Evolutionary conservation across 2,797 vertebrate species (phyloP).

Genomic region (Bovichtus diacanthus): DNA sequence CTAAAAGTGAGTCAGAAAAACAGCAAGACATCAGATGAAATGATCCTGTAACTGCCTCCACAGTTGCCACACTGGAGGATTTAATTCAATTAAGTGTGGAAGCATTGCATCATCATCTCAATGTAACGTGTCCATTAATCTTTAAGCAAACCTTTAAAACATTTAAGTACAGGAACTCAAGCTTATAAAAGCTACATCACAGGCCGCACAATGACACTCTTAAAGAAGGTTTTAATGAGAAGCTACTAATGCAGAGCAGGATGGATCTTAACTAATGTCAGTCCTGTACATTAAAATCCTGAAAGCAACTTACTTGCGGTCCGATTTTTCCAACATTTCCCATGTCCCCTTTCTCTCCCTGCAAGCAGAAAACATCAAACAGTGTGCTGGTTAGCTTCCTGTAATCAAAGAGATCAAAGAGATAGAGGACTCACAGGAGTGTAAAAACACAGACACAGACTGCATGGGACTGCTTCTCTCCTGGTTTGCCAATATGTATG

Average conservation of each 20-base stretch:
- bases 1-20: slow-evolving; percentile 56
- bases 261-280: slow-evolving; percentile 17
- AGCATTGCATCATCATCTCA: not conserved
- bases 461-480: slow-evolving; percentile 21
- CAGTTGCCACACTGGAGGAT: slow-evolving; percentile 3
- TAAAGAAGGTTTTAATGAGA: slow-evolving; percentile 36
- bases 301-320: slow-evolving; percentile 88
- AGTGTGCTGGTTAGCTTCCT: slow-evolving; percentile 58
- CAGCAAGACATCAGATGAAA: slow-evolving; percentile 21
- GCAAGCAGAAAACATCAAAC: slow-evolving; percentile 73
- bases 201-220: not conserved
- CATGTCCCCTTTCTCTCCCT: slow-evolving; percentile 94
- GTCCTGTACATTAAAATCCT: slow-evolving; percentile 13
- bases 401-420: slow-evolving; percentile 42
- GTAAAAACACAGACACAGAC: slow-evolving; percentile 43
- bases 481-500: slow-evolving; percentile 47
- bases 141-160: slow-evolving; percentile 15
- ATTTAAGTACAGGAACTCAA: slow-evolving; percentile 7
- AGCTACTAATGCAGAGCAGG: slow-evolving; percentile 20
- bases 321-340: slow-evolving; percentile 93
- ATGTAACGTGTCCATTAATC: not conserved
- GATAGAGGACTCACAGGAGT: slow-evolving; percentile 8
- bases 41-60: slow-evolving; percentile 14
- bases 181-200: slow-evolving; percentile 17
- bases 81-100: not conserved